These are phyloP conservation scores for Mionectes macconnelli DNA, from an alignment of 2,113 vertebrate genomes.

Conservation along the genomic window DNA sequence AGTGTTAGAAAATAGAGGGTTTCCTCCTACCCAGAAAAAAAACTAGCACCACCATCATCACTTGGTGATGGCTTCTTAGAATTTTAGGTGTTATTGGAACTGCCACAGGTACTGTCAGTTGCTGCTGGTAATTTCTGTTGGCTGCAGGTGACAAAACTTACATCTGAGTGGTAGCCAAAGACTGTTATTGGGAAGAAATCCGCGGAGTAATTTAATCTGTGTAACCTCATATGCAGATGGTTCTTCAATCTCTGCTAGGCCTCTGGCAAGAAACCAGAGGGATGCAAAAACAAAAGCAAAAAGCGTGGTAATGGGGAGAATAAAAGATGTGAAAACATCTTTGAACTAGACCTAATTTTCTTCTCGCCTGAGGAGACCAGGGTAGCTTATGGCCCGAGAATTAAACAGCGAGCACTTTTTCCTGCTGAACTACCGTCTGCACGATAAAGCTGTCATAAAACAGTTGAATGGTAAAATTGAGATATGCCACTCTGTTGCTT, in stretches of 20 bases:
- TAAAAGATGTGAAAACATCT: background rate
- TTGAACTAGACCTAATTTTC: background rate
- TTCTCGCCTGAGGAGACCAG: background rate
- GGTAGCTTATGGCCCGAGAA: background rate
- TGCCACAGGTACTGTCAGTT: background rate
- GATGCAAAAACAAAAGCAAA: background rate
- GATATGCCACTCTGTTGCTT: background rate
- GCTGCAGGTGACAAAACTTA: background rate
- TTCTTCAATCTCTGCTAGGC: background rate
- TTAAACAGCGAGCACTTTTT: fast-evolving
- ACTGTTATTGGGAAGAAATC: constrained; percentile 13
- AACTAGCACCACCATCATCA: background rate
- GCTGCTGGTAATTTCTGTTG: background rate
- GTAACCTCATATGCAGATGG: background rate
- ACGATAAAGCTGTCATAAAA: background rate
- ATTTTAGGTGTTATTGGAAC: background rate
- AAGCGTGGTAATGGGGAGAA: background rate
- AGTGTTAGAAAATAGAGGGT: background rate
- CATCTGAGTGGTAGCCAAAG: background rate
- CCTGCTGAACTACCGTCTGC: background rate
- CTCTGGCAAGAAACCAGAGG: background rate
- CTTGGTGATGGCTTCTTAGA: background rate
- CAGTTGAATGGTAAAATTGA: background rate
- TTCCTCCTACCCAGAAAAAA: background rate
- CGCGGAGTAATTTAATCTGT: background rate